Percentiles rank a stretch among this genome's conserved stretches.
phyloP scores from a whole-genome alignment of 2,888 invertebrate genomes.

The Willowsia nigromaculata region DNA sequence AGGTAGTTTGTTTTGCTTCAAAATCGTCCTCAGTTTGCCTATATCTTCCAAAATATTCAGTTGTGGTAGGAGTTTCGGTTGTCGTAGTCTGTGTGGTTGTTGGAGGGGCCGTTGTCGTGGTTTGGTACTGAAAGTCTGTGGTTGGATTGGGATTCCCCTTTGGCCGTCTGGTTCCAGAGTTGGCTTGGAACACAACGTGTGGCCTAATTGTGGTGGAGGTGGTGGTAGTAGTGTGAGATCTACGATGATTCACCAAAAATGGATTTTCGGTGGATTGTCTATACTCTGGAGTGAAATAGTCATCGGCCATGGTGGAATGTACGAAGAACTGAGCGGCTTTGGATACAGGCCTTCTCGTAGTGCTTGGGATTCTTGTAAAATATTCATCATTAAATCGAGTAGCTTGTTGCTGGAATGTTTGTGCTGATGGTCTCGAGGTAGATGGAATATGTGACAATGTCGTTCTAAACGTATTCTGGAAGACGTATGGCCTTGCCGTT shows the following conservation, averaged over 20 bases:
- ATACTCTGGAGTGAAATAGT: constrained; percentile 68
- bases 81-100: constrained; percentile 49
- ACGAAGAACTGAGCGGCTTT: constrained; percentile 74
- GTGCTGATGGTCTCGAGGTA: constrained; percentile 60
- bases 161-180: constrained; percentile 54
- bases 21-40: constrained; percentile 52
- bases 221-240: not conserved
- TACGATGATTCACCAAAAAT: constrained; percentile 13
- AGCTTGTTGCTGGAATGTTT: constrained; percentile 78
- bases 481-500: constrained; percentile 68
- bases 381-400: constrained; percentile 76
- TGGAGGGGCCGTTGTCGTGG: constrained; percentile 23
- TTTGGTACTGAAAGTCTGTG: constrained; percentile 23
- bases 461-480: constrained; percentile 77
- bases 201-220: constrained; percentile 57
- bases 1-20: constrained; percentile 56
- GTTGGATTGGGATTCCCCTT: constrained; percentile 12
- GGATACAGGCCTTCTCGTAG: constrained; percentile 66
- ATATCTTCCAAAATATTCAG: constrained; percentile 50
- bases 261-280: constrained; percentile 69
- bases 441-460: constrained; percentile 64
- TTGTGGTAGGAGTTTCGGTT: constrained; percentile 50
- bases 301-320: constrained; percentile 57
- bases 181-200: constrained; percentile 34
- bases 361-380: constrained; percentile 72